phyloP scores from a whole-genome alignment of 2,113 vertebrate genomes.

The Podilymbus podiceps region DNA sequence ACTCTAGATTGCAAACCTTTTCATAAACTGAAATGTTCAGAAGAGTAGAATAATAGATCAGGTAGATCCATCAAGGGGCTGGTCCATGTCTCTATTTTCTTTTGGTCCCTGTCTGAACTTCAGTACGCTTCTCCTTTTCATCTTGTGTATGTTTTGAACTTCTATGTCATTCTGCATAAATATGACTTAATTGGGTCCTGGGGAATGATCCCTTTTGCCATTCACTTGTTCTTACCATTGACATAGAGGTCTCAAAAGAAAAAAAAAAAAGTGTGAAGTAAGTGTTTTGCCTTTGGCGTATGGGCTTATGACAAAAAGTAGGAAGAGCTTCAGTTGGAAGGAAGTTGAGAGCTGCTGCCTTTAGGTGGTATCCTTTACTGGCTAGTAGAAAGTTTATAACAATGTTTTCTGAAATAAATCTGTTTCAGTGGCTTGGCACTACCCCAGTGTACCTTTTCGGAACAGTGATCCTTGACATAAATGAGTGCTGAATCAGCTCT shows the following conservation, averaged over 20 bases:
- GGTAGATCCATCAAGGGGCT: not conserved
- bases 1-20: not conserved
- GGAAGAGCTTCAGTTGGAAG: not conserved
- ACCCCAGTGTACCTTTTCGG: not conserved
- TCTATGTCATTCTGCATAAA: not conserved
- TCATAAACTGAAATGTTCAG: not conserved
- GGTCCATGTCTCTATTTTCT: not conserved
- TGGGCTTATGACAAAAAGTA: not conserved
- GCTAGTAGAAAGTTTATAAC: not conserved
- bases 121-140: not conserved
- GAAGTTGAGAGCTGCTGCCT: not conserved
- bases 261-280: not conserved
- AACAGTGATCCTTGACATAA: not conserved
- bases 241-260: accelerated
- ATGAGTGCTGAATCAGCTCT: not conserved
- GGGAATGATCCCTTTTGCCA: not conserved
- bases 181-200: not conserved
- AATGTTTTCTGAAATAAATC: not conserved
- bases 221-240: not conserved
- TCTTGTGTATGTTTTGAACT: not conserved
- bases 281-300: not conserved
- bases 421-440: not conserved
- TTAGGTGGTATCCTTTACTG: not conserved
- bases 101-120: not conserved
- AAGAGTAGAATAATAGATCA: not conserved